phyloP scores from a whole-genome alignment of 2,888 invertebrate genomes.

The Masnerella sp. region DNA sequence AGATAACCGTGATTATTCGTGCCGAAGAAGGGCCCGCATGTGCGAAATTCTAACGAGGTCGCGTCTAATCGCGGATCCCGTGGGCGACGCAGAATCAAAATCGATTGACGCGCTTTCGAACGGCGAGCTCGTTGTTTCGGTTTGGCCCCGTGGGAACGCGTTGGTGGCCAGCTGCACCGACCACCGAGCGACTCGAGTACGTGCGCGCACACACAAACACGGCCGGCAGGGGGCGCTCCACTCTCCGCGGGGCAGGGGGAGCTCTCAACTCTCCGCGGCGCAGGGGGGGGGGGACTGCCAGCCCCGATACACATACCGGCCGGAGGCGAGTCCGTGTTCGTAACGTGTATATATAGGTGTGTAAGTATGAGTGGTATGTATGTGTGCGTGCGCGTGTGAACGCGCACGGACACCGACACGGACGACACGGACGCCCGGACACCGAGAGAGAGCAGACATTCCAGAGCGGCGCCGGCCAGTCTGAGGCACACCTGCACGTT shows the following conservation, averaged over 20 bases:
- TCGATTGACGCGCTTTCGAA: slow-evolving; percentile 50
- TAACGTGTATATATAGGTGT: background rate
- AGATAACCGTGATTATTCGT: no score
- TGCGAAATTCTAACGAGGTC: slow-evolving; percentile 14
- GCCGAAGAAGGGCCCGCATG: no score
- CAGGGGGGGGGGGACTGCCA: slow-evolving; percentile 43
- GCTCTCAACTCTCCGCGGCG: no score
- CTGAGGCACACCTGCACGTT: slow-evolving; percentile 76
- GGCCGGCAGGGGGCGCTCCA: slow-evolving; percentile 35
- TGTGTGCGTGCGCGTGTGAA: slow-evolving; percentile 57
- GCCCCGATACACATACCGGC: slow-evolving; percentile 43
- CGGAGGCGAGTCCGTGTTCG: slow-evolving; percentile 21
- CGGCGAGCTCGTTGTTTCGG: slow-evolving; percentile 58
- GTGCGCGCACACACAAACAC: slow-evolving; percentile 13
- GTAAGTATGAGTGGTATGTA: slow-evolving; percentile 12
- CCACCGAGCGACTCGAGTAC: slow-evolving; percentile 70
- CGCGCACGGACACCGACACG: slow-evolving; percentile 24
- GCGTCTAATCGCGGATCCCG: slow-evolving; percentile 40
- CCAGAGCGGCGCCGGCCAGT: slow-evolving; percentile 77
- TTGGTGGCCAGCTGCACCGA: slow-evolving; percentile 77
- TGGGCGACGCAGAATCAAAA: slow-evolving; percentile 36
- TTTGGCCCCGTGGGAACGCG: slow-evolving; percentile 76
- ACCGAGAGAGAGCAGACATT: slow-evolving; percentile 67
- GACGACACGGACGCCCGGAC: slow-evolving; percentile 3
- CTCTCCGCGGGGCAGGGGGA: no score